phyloP scores from a whole-genome alignment of 1,140 invertebrate genomes.

The Trichonephila clavata region DNA sequence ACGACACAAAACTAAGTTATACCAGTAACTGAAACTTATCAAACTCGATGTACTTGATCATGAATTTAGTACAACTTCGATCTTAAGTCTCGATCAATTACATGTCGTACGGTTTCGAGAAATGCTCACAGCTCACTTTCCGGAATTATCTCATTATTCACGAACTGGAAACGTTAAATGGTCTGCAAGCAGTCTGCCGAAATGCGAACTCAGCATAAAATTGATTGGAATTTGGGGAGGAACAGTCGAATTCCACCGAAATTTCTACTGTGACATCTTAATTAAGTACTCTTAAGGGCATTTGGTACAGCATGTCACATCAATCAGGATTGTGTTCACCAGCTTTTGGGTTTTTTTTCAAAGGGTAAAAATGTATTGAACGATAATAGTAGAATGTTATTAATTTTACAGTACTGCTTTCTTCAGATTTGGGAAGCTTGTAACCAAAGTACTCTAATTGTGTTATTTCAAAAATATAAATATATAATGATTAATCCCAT shows the following conservation, averaged over 20 bases:
- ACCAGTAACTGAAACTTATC: too few relatives aligned
- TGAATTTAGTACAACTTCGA: background rate
- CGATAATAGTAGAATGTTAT: too few relatives aligned
- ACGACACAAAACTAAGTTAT: too few relatives aligned
- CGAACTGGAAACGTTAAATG: background rate
- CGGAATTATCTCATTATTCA: constrained; percentile 25
- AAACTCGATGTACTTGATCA: too few relatives aligned
- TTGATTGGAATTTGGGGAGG: constrained; percentile 1
- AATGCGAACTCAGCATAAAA: constrained; percentile 16
- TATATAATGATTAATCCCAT: too few relatives aligned
- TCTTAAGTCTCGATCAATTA: background rate
- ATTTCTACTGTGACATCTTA: background rate
- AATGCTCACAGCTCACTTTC: background rate
- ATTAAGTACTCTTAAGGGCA: background rate
- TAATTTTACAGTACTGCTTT: too few relatives aligned
- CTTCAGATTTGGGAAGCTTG: too few relatives aligned
- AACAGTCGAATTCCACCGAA: background rate
- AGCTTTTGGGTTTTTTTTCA: background rate
- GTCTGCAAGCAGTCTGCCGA: background rate
- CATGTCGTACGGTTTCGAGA: background rate
- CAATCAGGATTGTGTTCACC: background rate
- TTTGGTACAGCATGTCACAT: background rate
- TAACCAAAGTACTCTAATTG: too few relatives aligned
- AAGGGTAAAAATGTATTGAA: too few relatives aligned
- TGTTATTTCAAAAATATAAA: too few relatives aligned